Conservation (phyloP, 2,113 vertebrate genomes). For the Melanerpes aurifrons region DNA sequence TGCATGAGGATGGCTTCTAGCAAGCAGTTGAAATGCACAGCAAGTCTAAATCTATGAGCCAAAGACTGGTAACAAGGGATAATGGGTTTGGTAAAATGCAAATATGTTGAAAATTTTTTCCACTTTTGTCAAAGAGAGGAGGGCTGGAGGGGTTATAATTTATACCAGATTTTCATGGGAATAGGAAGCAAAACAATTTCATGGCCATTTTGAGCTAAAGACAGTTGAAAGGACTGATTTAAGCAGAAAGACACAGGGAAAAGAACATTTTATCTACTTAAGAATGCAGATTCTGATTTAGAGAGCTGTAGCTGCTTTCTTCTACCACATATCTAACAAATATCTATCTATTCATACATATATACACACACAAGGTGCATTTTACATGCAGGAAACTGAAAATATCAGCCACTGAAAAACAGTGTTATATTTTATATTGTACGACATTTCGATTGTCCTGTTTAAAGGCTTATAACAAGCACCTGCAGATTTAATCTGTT, state of each 20-base stretch:
- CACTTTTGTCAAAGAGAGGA: neutral
- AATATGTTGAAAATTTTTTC: neutral
- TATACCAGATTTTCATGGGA: neutral
- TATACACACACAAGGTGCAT: neutral
- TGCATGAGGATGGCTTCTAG: neutral
- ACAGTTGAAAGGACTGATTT: neutral
- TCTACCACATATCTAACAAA: neutral
- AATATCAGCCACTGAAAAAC: neutral
- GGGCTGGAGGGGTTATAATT: neutral
- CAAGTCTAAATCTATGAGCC: neutral
- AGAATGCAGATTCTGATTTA: neutral
- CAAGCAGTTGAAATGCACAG: neutral
- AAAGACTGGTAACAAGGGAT: neutral
- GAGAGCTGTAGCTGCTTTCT: neutral
- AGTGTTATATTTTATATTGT: neutral
- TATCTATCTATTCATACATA: too few relatives aligned
- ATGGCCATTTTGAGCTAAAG: conserved; percentile 8
- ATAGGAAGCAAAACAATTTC: neutral
- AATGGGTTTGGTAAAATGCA: neutral
- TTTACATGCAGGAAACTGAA: neutral
- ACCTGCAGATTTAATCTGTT: neutral
- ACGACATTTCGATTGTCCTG: neutral
- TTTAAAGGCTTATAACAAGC: neutral
- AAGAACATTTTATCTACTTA: neutral
- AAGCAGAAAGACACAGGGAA: neutral